Evolutionary conservation across 2,113 vertebrate genomes (phyloP), one percentile per base, ranked within the genome.

Genomic region (Phasianus colchicus): DNA sequence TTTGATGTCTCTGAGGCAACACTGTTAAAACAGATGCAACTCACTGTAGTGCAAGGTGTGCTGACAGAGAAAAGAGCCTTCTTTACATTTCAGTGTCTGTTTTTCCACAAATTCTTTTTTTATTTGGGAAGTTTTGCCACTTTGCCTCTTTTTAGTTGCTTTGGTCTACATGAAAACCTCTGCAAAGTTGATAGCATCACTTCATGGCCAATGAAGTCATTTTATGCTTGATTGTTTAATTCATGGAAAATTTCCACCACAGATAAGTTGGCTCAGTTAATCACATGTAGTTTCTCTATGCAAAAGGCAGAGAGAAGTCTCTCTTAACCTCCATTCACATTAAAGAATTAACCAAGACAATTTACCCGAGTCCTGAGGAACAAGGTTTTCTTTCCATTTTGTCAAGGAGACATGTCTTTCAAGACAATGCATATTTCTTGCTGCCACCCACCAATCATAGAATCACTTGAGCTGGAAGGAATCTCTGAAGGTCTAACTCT

Each of bases 311-410:
- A 66, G 65, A 67, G 20, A 77, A 82, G 63, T 93, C 19, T 78
- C 32, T 81, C 42, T 81, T 86, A 71, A 67, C 8, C 12, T n/a
- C 13, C 36, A 8, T 80, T 86, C 29, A 50, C 24, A 45, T 83
- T 55, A 36, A 80, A 81, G 29, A 83, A 74, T 34, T 81, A 81
- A 55, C 11, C 3, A 3, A 73, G 22, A 17, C 0, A 2, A 13
- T 76, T 79, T 7, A 25, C 11, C 16, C 66, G 30, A 13, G 15
- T 50, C 21, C 25, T 83, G 58, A 22, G 25, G 11, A 72, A 1
- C 21, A 32, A 71, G 6, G 6, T 1, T 0, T 0, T 22, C 17
- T 29, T 70, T 63, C 32, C 18, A 1, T 25, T 47, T 81, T 70
- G 38, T 50, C 38, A 75, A 47, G 34, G 17, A 79, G 40, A 57